Evolutionary conservation across 2,888 invertebrate genomes (phyloP), one percentile per base, ranked within the genome.

Genomic region (Drosophila hamatofila): DNA sequence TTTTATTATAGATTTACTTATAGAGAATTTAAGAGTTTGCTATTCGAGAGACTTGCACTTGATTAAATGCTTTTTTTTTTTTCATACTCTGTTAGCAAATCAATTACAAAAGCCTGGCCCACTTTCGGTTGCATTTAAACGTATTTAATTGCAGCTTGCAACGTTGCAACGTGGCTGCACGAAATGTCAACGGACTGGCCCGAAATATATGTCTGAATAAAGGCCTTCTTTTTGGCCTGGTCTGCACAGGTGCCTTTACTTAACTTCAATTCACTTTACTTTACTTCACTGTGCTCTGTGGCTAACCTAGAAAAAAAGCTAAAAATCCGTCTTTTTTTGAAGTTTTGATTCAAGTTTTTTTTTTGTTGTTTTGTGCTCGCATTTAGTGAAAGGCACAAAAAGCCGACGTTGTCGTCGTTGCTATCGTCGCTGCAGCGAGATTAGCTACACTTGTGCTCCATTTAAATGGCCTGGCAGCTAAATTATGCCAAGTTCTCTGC

Each of bases 401-500:
- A 80, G 44, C 76, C n/a, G n/a, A 68, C 69, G 72, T 77, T 78
- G 82, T 70, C 75, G 89, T 73, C 86, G 83, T 67, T 48, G 77
- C 67, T 59, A 61, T 78, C 66, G 75, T 78, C 72, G 72, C 51
- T 72, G 82, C 72, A 77, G 72, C 63, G 75, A 86, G 90, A 91
- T 89, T 91, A 90, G 89, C 84, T 86, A 83, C 89, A 89, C 89
- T 89, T 89, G 84, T 87, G 90, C 90, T 89, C 90, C 82, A 86
- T 82, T 89, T 90, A 86, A 84, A 85, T 85, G 82, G 81, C 74
- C 84, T 75, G 79, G 78, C 83, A 83, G 87, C 81, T 88, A 86
- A 90, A 89, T 89, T 91, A 89, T 90, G 91, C 90, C 73, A 89
- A 89, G 75, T 87, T 89, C 81, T 86, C 62, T 60, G 39, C 63